A percentile compares a stretch with the other conserved stretches of the same genome.
Conservation (phyloP, 2,888 invertebrate species). For the Amiota minor region DNA sequence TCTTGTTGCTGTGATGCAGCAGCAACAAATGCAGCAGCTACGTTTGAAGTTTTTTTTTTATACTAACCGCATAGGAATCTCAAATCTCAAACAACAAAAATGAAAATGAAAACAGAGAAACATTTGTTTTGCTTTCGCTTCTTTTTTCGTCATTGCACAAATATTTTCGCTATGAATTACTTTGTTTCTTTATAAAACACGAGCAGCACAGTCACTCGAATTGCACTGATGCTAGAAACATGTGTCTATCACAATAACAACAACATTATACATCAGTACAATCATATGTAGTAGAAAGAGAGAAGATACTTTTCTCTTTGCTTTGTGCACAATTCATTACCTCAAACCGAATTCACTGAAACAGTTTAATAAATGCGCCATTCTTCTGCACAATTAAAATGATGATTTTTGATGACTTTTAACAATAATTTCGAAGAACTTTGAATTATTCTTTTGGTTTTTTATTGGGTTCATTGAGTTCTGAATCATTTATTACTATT, state of each 20-base stretch:
- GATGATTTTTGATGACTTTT: not conserved
- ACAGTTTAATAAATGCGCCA: slow-evolving; percentile 30
- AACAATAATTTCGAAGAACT: not conserved
- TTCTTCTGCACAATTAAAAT: not conserved
- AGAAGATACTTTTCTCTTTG: not conserved
- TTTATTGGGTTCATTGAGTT: not conserved
- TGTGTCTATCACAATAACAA: not conserved
- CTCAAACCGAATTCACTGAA: slow-evolving; percentile 28
- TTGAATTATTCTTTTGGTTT: not conserved
- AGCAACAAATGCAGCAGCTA: slow-evolving; percentile 1
- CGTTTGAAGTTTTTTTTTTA: not conserved
- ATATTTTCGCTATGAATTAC: slow-evolving; percentile 4
- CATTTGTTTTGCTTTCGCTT: not conserved
- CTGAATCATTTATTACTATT: slow-evolving; percentile 9
- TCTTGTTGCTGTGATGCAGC: not conserved
- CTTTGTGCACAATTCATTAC: slow-evolving; percentile 10
- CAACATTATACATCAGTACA: no score
- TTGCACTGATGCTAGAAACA: slow-evolving; percentile 2
- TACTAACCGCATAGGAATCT: slow-evolving; percentile 2
- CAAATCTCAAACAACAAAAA: not conserved
- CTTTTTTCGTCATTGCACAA: not conserved
- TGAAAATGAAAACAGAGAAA: not conserved
- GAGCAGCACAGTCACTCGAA: no score
- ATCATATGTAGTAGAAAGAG: no score
- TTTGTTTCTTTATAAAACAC: not conserved